These are phyloP conservation scores for Nemotelus pantherinus DNA, from an alignment of 2,888 invertebrate genomes.

Conservation along the genomic window DNA sequence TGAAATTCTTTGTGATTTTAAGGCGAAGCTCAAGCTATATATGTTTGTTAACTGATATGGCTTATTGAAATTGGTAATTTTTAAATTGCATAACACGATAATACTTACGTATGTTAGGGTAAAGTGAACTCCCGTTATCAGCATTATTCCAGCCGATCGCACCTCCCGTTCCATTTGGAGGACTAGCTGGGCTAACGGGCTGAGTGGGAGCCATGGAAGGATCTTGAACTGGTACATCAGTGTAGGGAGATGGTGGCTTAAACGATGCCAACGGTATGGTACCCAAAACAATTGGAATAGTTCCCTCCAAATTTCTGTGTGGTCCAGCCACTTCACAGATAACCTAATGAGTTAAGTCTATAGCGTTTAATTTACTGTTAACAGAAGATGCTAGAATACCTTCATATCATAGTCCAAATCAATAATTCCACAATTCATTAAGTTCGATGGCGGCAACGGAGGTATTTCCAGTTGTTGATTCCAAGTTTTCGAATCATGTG, in stretches of 20 bases:
- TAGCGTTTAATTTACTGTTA: background rate
- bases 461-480: slow-evolving; percentile 75
- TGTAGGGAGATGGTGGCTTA: slow-evolving; percentile 62
- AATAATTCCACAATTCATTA: slow-evolving; percentile 79
- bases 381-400: slow-evolving; percentile 62
- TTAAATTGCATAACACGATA: background rate
- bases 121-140: slow-evolving; percentile 60
- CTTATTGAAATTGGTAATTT: background rate
- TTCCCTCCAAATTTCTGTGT: slow-evolving; percentile 73
- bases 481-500: slow-evolving; percentile 71
- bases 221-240: slow-evolving; percentile 62
- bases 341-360: slow-evolving; percentile 63
- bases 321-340: slow-evolving; percentile 72
- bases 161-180: slow-evolving; percentile 62
- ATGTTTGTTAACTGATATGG: background rate
- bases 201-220: slow-evolving; percentile 63
- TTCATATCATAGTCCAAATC: slow-evolving; percentile 79
- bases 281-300: slow-evolving; percentile 77
- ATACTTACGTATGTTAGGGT: slow-evolving; percentile 68
- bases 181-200: slow-evolving; percentile 63
- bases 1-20: background rate
- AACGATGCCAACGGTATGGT: slow-evolving; percentile 76
- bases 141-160: slow-evolving; percentile 64
- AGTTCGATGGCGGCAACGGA: slow-evolving; percentile 79
- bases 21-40: background rate